Evolutionary conservation across 1,140 invertebrate genomes (phyloP), one percentile per base, ranked within the genome.

Genomic region (Sycophaga agraensis): DNA sequence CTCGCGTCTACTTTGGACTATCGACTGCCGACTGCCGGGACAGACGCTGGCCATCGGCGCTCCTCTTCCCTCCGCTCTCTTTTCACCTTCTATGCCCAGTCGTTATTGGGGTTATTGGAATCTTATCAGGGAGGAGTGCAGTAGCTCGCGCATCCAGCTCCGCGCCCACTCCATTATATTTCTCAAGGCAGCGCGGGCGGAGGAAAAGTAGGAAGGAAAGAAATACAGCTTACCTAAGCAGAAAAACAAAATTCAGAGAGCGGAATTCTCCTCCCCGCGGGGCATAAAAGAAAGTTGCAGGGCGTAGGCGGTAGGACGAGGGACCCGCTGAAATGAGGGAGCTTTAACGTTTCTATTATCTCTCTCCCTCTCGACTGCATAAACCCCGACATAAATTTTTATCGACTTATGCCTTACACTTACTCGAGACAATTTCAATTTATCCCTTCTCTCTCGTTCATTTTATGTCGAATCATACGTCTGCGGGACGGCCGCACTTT

Each of bases 171-270:
- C n/a, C 48, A 19, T 50, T 55, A 5, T 42, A 31, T 55, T 43
- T 43, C 19, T 4, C 37, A 4, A 26, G 12, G 37, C n/a, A n/a
- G n/a, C n/a, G n/a, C n/a, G n/a, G n/a, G n/a, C n/a, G n/a, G n/a
- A n/a, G n/a, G n/a, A n/a, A n/a, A n/a, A n/a, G n/a, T n/a, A n/a
- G n/a, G n/a, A n/a, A n/a, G n/a, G n/a, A n/a, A n/a, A n/a, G n/a
- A n/a, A n/a, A n/a, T n/a, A n/a, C n/a, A n/a, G n/a, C 57, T 59
- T 51, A 50, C 26, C 48, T 59, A 51, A 59, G 57, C 46, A n/a
- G 56, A 58, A 51, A 51, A 59, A 59, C 48, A 50, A 43, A 50
- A 59, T 42, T 59, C 35, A 51, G n/a, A n/a, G n/a, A n/a, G n/a
- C n/a, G n/a, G n/a, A n/a, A n/a, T n/a, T n/a, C n/a, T n/a, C n/a